phyloP scores from a whole-genome alignment of 2,113 vertebrate species.

The Phodopus roborovskii region DNA sequence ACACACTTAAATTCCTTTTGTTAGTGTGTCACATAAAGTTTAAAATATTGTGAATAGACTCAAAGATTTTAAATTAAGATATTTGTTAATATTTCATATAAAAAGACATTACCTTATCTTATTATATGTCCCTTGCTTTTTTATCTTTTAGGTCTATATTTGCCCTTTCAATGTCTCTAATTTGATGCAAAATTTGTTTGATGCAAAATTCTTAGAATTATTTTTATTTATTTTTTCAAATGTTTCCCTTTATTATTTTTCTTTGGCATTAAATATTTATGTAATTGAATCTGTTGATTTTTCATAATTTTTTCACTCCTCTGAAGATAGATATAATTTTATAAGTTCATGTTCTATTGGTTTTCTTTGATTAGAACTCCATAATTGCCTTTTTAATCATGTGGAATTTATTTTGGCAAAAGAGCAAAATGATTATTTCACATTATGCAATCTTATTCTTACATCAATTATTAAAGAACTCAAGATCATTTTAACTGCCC shows the following conservation, averaged over 20 bases:
- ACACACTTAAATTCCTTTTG: neutral
- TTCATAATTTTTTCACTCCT: neutral
- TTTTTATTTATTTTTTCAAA: neutral
- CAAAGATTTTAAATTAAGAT: constrained; percentile 30
- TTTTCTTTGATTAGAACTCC: constrained; percentile 56
- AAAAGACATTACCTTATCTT: neutral
- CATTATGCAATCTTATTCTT: constrained; percentile 39
- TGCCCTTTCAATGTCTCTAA: constrained; percentile 11
- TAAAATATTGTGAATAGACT: constrained; percentile 35
- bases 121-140: neutral
- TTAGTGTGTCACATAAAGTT: neutral
- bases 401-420: constrained; percentile 36
- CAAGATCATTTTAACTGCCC: constrained; percentile 44
- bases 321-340: constrained; percentile 2
- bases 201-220: neutral
- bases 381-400: constrained; percentile 51
- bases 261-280: constrained; percentile 55
- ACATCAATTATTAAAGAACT: constrained; percentile 51
- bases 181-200: neutral
- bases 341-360: neutral
- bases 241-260: neutral
- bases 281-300: constrained; percentile 20
- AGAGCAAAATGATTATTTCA: constrained; percentile 13
- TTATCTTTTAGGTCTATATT: neutral
- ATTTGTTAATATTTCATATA: neutral